Percentiles rank a stretch among this genome's conserved stretches.
Conservation (phyloP, 2,797 vertebrate species). For the Dipus sagitta region DNA sequence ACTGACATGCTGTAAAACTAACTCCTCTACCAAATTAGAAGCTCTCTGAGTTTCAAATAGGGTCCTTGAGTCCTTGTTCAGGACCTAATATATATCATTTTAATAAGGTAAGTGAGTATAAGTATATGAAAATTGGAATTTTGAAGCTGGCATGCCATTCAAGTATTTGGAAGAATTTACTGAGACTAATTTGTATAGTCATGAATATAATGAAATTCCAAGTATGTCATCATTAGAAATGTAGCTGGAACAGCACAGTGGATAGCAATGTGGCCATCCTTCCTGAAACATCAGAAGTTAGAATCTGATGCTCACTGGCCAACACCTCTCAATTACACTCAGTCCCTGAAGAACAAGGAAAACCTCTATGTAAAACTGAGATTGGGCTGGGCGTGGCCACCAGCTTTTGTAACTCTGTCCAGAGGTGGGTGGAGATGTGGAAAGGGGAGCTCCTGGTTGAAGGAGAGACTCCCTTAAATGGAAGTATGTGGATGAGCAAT, state of each 20-base stretch:
- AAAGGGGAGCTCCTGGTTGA: too few species aligned
- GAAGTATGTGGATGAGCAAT: too few species aligned
- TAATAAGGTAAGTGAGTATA: not conserved
- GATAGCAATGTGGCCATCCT: not conserved
- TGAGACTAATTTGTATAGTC: not conserved
- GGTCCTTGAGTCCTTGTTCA: not conserved
- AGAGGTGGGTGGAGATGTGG: too few species aligned
- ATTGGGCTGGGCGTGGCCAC: too few species aligned
- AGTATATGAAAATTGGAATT: not conserved
- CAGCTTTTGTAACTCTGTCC: too few species aligned
- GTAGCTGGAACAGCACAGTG: not conserved
- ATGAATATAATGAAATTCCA: not conserved
- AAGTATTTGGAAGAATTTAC: not conserved
- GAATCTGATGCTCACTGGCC: not conserved
- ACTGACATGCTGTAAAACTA: not conserved
- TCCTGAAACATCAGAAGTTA: not conserved
- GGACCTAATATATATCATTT: not conserved
- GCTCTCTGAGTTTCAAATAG: not conserved
- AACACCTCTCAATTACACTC: not conserved
- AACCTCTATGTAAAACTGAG: conserved; percentile 18
- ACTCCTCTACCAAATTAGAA: not conserved
- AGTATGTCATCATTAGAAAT: not conserved
- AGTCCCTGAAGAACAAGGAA: not conserved
- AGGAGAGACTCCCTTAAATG: too few species aligned
- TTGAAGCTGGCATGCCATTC: not conserved